These are phyloP conservation scores for Germaria angustata DNA, from an alignment of 2,888 invertebrate genomes.

Conservation along the genomic window DNA sequence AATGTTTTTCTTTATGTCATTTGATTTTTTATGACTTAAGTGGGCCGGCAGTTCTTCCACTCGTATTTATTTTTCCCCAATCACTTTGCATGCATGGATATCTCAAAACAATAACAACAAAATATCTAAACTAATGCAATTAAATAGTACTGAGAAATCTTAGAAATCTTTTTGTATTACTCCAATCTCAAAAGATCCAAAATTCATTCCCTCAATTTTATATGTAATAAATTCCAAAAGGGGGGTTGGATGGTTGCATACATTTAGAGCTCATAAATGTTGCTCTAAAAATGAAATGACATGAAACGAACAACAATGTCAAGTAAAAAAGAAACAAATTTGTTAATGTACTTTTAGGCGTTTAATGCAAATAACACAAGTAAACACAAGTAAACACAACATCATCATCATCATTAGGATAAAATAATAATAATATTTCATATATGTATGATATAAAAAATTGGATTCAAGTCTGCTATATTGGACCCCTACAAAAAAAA, in stretches of 20 bases:
- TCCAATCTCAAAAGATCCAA: neutral
- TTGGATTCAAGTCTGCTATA: neutral
- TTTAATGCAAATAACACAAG: constrained; percentile 62
- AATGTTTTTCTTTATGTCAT: neutral
- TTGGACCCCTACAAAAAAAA: neutral
- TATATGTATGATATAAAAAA: neutral
- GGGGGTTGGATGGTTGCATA: neutral
- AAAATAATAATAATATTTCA: neutral
- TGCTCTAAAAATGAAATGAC: neutral
- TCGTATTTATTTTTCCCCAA: neutral
- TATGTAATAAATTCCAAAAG: constrained; percentile 1
- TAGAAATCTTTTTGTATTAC: neutral
- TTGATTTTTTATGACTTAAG: constrained; percentile 35
- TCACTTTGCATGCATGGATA: neutral
- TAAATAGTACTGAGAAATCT: constrained; percentile 62
- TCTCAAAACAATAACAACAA: constrained; percentile 37
- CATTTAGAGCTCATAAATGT: constrained; percentile 39
- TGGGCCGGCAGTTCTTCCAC: neutral
- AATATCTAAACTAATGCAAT: constrained; percentile 65
- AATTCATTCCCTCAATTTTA: neutral
- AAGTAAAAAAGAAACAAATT: constrained; percentile 59
- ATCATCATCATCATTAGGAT: constrained; percentile 45
- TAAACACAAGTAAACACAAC: constrained; percentile 63
- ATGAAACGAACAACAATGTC: constrained; percentile 7
- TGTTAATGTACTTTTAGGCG: constrained; percentile 67